A percentile compares a stretch with the other conserved stretches of the same genome.
Evolutionary conservation across 2,888 invertebrate genomes (phyloP).

Genomic region (Drosophila colorata): DNA sequence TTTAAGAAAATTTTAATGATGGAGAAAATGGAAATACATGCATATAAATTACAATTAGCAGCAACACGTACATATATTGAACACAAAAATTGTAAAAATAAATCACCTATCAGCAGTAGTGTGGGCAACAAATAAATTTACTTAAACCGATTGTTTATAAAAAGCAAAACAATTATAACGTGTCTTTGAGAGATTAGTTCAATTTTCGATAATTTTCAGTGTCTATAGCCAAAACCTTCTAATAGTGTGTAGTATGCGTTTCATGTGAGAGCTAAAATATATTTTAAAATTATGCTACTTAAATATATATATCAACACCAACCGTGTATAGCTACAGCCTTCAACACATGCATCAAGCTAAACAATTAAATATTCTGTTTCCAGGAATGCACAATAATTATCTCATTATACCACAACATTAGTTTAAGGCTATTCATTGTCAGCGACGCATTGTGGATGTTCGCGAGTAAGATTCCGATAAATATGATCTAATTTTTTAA

Average conservation of each 20-base stretch:
- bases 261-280: conserved; percentile 42
- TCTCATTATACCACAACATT: conserved; percentile 45
- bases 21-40: conserved; percentile 54
- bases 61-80: conserved; percentile 47
- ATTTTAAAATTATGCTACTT: conserved; percentile 47
- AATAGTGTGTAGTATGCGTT: conserved; percentile 48
- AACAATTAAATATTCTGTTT: conserved; percentile 28
- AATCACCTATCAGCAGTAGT: conserved; percentile 46
- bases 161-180: conserved; percentile 38
- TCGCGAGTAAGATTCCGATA: conserved; percentile 48
- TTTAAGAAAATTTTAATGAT: conserved; percentile 78
- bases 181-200: conserved; percentile 55
- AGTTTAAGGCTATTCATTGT: conserved; percentile 51
- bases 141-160: conserved; percentile 46
- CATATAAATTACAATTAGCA: conserved; percentile 49
- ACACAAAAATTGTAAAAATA: conserved; percentile 43
- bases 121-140: conserved; percentile 54
- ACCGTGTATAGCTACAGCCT: conserved; percentile 33
- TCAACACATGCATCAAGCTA: conserved; percentile 13
- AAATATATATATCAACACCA: conserved; percentile 27
- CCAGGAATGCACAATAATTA: conserved; percentile 48
- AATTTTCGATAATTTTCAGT: conserved; percentile 39
- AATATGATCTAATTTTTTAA: conserved; percentile 39
- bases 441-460: conserved; percentile 38
- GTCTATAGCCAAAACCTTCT: conserved; percentile 57